These are phyloP conservation scores for Dreissena polymorpha DNA, from an alignment of 1,140 invertebrate species.

Conservation along the genomic window DNA sequence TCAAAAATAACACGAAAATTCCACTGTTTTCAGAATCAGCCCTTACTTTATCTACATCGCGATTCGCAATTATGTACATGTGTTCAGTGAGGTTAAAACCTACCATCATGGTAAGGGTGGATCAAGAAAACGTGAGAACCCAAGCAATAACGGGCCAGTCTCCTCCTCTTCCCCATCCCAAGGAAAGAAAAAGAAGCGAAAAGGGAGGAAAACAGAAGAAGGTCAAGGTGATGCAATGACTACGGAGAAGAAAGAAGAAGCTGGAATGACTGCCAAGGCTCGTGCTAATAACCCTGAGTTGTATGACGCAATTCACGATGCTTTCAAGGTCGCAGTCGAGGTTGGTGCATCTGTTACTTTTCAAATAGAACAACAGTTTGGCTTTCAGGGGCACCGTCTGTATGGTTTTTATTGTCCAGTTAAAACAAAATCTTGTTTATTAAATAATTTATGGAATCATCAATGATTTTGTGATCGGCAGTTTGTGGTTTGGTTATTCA, in stretches of 20 bases:
- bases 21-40: constrained; percentile 40
- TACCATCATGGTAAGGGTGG: constrained; percentile 2
- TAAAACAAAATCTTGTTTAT: no score
- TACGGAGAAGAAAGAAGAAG: constrained; percentile 8
- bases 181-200: constrained; percentile 53
- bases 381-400: no score
- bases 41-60: constrained; percentile 50
- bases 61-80: constrained; percentile 27
- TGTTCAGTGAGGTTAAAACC: constrained; percentile 26
- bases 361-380: background rate
- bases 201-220: background rate
- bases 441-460: no score
- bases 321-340: constrained; percentile 44
- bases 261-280: constrained; percentile 23
- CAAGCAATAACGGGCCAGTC: no score
- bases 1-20: background rate
- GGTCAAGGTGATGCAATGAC: constrained; percentile 5
- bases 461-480: no score
- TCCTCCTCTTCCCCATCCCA: background rate
- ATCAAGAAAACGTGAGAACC: background rate
- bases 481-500: no score
- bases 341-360: constrained; percentile 5
- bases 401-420: no score
- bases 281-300: constrained; percentile 40
- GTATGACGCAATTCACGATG: constrained; percentile 24